phyloP scores from a whole-genome alignment of 1,140 invertebrate genomes.

The Macrotrachela quadricornifera region DNA sequence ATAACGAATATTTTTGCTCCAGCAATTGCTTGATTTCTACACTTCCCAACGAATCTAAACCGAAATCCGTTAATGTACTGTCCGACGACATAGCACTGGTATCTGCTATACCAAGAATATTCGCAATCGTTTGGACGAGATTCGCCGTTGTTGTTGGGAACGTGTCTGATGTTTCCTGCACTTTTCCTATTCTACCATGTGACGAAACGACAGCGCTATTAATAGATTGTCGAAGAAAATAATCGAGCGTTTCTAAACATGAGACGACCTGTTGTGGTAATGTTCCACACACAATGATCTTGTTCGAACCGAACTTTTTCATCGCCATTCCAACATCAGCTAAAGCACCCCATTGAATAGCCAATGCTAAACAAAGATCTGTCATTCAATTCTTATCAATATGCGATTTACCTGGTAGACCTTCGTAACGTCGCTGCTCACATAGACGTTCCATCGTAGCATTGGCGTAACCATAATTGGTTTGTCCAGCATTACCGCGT shows the following conservation, averaged over 20 bases:
- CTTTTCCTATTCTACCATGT: too few relatives aligned
- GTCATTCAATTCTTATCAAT: too few relatives aligned
- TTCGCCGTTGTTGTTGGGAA: too few relatives aligned
- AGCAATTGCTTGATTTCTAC: constrained; percentile 89
- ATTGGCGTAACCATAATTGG: constrained; percentile 84
- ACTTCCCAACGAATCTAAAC: constrained; percentile 91
- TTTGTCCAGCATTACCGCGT: constrained; percentile 74
- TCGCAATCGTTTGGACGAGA: too few relatives aligned
- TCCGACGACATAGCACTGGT: constrained; percentile 46
- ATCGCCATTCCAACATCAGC: constrained; percentile 78
- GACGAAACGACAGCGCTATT: too few relatives aligned
- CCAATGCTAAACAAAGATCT: constrained; percentile 31
- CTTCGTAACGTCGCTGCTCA: constrained; percentile 54
- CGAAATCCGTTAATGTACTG: constrained; percentile 62
- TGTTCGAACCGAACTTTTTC: constrained; percentile 28
- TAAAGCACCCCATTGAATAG: constrained; percentile 92
- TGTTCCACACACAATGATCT: too few relatives aligned
- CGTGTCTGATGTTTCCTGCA: too few relatives aligned
- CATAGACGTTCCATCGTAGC: constrained; percentile 82
- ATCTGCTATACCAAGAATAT: constrained; percentile 42
- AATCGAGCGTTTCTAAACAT: too few relatives aligned
- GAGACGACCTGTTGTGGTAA: too few relatives aligned
- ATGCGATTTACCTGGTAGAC: constrained; percentile 33
- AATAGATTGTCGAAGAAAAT: too few relatives aligned
- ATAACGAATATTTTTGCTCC: constrained; percentile 68